These are phyloP conservation scores for Microtus montanus DNA, from an alignment of 2,113 vertebrate species.

Conservation along the genomic window DNA sequence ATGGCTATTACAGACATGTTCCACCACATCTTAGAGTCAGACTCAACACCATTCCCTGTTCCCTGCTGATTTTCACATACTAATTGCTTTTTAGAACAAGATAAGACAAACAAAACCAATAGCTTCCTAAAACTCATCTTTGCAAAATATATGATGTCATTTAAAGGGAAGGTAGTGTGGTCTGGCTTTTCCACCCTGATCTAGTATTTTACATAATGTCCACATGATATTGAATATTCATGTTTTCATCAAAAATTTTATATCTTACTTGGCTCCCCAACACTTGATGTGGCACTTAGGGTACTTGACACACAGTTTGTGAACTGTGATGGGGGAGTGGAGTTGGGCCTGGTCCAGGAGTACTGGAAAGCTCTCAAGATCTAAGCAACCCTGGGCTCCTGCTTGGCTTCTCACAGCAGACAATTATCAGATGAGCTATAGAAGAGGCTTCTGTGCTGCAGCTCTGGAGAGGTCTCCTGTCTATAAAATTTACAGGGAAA, in stretches of 20 bases:
- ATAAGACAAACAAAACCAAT: neutral
- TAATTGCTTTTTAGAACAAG: neutral
- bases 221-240: neutral
- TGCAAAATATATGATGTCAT: neutral
- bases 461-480: neutral
- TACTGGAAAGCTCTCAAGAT: neutral
- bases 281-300: neutral
- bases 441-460: neutral
- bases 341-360: neutral
- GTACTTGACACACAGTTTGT: neutral
- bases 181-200: neutral
- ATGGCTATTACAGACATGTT: neutral
- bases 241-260: neutral
- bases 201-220: neutral
- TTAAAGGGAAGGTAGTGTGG: neutral
- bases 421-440: neutral
- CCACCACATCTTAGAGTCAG: neutral
- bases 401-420: neutral
- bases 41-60: neutral
- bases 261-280: neutral
- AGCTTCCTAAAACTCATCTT: neutral
- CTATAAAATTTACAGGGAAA: conserved; percentile 5
- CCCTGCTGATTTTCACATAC: neutral
- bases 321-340: neutral
- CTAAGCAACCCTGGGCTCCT: neutral